Evolutionary conservation across 2,797 vertebrate genomes (phyloP).

Genomic region (Gila robusta): DNA sequence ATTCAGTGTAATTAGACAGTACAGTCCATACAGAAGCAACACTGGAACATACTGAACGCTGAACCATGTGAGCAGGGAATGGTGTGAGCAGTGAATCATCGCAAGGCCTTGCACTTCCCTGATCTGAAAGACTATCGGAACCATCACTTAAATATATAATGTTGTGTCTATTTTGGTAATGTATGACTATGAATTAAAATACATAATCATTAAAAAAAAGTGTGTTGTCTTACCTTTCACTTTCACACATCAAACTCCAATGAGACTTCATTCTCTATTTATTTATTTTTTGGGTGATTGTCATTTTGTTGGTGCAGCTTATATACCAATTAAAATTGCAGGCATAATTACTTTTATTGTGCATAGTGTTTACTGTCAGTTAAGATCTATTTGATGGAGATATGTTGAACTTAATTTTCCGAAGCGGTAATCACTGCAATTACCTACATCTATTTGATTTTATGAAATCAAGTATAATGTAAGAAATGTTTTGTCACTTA

Average conservation of each 20-base stretch:
- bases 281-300: not conserved
- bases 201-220: not conserved
- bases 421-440: not conserved
- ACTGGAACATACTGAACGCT: not conserved
- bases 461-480: not conserved
- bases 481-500: conserved; percentile 1
- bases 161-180: not conserved
- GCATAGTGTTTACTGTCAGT: conserved; percentile 9
- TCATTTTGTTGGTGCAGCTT: not conserved
- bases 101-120: not conserved
- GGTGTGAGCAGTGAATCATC: not conserved
- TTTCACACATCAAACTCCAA: conserved; percentile 1
- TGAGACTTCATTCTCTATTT: not conserved
- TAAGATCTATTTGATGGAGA: conserved; percentile 16
- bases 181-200: not conserved
- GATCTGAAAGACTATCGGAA: not conserved
- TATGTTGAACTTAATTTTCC: conserved; percentile 6
- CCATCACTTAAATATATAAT: not conserved
- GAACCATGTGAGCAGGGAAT: not conserved
- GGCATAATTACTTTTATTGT: conserved; percentile 18
- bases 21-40: not conserved
- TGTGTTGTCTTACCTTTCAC: not conserved
- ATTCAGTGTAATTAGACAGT: conserved; percentile 24
- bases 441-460: conserved; percentile 8
- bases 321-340: conserved; percentile 16